phyloP scores from a whole-genome alignment of 2,797 vertebrate genomes.

The Calcarius lapponicus region DNA sequence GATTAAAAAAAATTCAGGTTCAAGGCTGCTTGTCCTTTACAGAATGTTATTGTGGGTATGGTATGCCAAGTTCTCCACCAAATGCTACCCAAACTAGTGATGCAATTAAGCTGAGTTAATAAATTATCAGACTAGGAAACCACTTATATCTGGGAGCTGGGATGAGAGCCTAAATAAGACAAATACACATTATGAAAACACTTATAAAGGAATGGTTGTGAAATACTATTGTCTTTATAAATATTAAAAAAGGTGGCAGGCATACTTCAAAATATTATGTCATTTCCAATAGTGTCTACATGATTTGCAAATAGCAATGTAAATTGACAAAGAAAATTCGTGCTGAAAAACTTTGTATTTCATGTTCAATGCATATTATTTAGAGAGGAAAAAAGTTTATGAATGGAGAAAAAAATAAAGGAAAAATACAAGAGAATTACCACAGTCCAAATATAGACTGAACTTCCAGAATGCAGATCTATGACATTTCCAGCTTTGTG shows the following conservation, averaged over 20 bases:
- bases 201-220: neutral
- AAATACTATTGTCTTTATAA: neutral
- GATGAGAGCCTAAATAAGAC: neutral
- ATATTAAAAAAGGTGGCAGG: accelerated
- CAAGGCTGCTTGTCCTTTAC: neutral
- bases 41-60: neutral
- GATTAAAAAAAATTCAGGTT: neutral
- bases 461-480: neutral
- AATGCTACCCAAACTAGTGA: neutral
- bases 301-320: neutral
- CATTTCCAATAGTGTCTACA: neutral
- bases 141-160: neutral
- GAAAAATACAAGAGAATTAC: neutral
- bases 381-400: neutral
- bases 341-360: neutral
- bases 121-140: neutral
- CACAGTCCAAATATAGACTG: neutral
- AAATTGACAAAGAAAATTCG: neutral
- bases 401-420: neutral
- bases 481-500: neutral
- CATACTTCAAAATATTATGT: neutral
- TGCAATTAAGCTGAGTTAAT: neutral
- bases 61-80: neutral
- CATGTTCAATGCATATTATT: neutral
- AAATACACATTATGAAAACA: neutral